Evolutionary conservation across 1,140 invertebrate species (phyloP).

Genomic region (Drosophila novamexicana): DNA sequence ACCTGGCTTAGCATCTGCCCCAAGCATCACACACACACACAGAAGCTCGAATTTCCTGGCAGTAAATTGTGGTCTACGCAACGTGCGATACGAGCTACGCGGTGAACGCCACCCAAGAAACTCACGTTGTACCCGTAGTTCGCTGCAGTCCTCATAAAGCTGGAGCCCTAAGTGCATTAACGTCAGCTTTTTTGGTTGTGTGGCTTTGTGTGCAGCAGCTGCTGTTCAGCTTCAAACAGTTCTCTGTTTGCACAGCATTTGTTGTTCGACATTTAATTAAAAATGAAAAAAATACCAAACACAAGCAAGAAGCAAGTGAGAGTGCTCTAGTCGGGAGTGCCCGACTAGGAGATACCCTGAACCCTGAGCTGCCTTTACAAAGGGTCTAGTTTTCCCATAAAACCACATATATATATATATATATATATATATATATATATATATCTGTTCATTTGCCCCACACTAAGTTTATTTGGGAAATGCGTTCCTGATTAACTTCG

Average conservation of each 20-base stretch:
- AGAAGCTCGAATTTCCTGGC: constrained; percentile 28
- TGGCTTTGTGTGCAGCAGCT: constrained; percentile 19
- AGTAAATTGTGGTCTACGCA: constrained; percentile 67
- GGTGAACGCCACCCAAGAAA: constrained; percentile 1
- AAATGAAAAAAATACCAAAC: constrained; percentile 18
- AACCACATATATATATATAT: no score
- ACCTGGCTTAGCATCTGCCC: constrained; percentile 2
- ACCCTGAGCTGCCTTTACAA: no score
- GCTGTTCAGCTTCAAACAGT: constrained; percentile 27
- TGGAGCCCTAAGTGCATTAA: constrained; percentile 56
- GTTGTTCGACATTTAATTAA: constrained; percentile 56
- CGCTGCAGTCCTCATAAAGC: constrained; percentile 44
- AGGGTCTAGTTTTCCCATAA: no score
- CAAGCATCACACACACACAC: not conserved
- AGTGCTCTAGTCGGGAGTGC: no score
- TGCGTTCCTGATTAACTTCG: no score
- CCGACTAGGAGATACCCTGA: no score
- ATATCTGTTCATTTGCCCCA: no score
- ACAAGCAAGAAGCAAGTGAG: not conserved
- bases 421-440: no score
- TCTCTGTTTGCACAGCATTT: not conserved
- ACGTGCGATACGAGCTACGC: constrained; percentile 53
- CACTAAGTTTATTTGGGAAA: no score
- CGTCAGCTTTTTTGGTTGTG: constrained; percentile 38
- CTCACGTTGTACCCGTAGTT: constrained; percentile 18